phyloP scores from a whole-genome alignment of 2,888 invertebrate species.

The Dolichomitus sp. region DNA sequence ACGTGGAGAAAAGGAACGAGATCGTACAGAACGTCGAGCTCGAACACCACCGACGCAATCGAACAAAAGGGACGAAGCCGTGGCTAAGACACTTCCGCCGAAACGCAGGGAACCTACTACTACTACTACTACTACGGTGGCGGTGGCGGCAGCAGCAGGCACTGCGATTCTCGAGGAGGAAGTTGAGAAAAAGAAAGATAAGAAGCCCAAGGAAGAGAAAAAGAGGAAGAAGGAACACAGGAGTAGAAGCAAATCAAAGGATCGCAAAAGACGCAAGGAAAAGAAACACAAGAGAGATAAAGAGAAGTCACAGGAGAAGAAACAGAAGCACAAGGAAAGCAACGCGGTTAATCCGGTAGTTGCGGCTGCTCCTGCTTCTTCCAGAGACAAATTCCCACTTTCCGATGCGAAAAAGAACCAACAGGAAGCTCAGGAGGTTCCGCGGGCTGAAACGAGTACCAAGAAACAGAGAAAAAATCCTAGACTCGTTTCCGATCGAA shows the following conservation, averaged over 20 bases:
- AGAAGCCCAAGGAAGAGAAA: constrained; percentile 77
- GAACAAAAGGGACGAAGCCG: constrained; percentile 71
- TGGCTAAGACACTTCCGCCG: constrained; percentile 70
- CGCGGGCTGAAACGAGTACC: constrained; percentile 74
- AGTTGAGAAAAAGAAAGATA: constrained; percentile 78
- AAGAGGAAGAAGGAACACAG: constrained; percentile 82
- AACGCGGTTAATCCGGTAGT: neutral
- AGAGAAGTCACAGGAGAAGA: constrained; percentile 81
- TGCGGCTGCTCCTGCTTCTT: constrained; percentile 61
- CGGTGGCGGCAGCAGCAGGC: neutral
- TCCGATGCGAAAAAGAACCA: constrained; percentile 60
- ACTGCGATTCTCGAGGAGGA: constrained; percentile 78
- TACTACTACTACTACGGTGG: too few species aligned
- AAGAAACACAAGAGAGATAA: constrained; percentile 87
- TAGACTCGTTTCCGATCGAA: constrained; percentile 87
- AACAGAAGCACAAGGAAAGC: constrained; percentile 83
- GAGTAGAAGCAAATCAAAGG: constrained; percentile 82
- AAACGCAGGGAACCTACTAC: constrained; percentile 78
- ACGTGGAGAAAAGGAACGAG: constrained; percentile 70
- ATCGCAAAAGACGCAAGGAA: constrained; percentile 85
- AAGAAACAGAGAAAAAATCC: constrained; percentile 82
- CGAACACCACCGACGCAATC: constrained; percentile 78
- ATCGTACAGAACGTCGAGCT: constrained; percentile 79
- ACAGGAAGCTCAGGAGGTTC: constrained; percentile 70
- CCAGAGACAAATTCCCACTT: constrained; percentile 72